phyloP scores from a whole-genome alignment of 2,888 invertebrate species.

The Caenorhabditis sp. region DNA sequence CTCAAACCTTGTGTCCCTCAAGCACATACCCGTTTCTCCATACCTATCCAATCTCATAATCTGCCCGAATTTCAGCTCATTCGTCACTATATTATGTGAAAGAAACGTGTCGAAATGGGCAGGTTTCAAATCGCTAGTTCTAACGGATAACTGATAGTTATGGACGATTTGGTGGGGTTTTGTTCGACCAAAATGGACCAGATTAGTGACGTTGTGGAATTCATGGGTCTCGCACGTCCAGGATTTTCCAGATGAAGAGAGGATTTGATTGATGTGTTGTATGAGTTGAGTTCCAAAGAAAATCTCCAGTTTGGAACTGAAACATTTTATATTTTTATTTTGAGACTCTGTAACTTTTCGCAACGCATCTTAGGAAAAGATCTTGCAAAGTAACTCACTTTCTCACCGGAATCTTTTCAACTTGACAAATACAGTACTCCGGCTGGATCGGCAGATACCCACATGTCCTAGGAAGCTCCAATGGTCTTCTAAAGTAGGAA shows the following conservation, averaged over 20 bases:
- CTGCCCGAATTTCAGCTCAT: neutral
- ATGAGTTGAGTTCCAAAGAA: neutral
- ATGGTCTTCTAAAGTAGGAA: neutral
- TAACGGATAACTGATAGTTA: constrained; percentile 8
- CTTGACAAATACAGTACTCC: constrained; percentile 30
- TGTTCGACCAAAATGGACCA: constrained; percentile 3
- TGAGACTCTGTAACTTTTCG: no score
- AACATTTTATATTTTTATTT: no score
- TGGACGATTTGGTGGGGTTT: neutral
- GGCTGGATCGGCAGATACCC: constrained; percentile 12
- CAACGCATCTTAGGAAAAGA: no score
- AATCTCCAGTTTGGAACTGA: neutral
- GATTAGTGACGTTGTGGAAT: constrained; percentile 8
- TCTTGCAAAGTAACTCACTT: neutral
- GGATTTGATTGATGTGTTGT: neutral
- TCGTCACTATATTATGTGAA: neutral
- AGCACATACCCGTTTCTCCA: neutral
- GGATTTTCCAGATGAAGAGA: neutral
- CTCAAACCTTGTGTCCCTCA: neutral
- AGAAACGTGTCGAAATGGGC: constrained; percentile 16
- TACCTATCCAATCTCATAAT: constrained; percentile 8
- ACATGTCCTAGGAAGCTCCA: constrained; percentile 4
- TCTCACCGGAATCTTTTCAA: neutral
- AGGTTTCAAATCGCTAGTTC: neutral
- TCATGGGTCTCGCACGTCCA: neutral